phyloP scores from a whole-genome alignment of 2,888 invertebrate species.

The Euzophera pinguis region DNA sequence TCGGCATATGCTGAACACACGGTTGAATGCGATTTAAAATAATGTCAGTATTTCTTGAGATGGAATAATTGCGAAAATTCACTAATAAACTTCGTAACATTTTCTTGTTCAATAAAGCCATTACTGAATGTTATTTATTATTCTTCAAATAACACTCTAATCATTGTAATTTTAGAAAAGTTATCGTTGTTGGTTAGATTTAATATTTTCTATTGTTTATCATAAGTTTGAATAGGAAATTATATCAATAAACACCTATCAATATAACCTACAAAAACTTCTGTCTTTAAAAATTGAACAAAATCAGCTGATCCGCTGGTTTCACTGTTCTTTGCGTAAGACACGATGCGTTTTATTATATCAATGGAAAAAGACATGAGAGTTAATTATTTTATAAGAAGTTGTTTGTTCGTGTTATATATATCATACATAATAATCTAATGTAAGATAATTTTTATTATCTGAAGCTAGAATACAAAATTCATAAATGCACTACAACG shows the following conservation, averaged over 20 bases:
- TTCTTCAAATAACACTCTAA: neutral
- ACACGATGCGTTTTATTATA: too few species aligned
- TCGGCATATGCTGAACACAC: conserved; percentile 32
- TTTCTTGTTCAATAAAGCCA: conserved; percentile 35
- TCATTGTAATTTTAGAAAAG: neutral
- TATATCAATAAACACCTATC: neutral
- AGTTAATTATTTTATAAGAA: too few species aligned
- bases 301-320: neutral
- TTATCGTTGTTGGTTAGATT: too few species aligned
- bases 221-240: neutral
- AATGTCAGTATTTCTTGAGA: conserved; percentile 34
- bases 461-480: too few species aligned
- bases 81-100: conserved; percentile 27
- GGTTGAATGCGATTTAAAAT: conserved; percentile 26
- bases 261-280: neutral
- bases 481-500: too few species aligned
- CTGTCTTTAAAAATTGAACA: neutral
- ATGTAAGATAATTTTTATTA: too few species aligned
- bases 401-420: too few species aligned
- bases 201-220: neutral
- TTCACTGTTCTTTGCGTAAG: too few species aligned
- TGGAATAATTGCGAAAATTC: conserved; percentile 36
- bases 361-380: too few species aligned
- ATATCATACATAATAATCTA: too few species aligned
- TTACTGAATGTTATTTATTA: conserved; percentile 10